phyloP scores from a whole-genome alignment of 2,888 invertebrate genomes.

The Heliconius ismenius region DNA sequence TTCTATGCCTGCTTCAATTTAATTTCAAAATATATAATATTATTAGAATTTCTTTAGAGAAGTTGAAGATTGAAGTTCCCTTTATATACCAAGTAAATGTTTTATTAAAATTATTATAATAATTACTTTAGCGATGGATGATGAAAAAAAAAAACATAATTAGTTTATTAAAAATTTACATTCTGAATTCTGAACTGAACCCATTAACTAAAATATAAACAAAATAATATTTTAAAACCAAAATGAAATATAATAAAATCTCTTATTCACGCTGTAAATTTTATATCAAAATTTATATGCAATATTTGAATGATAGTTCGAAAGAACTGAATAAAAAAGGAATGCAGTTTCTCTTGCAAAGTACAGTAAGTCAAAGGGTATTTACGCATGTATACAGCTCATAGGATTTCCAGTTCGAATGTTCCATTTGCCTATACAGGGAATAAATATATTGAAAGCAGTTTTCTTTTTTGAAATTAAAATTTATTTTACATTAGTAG shows the following conservation, averaged over 20 bases:
- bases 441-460: conserved; percentile 27
- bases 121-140: no score
- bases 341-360: conserved; percentile 26
- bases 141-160: no score
- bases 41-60: no score
- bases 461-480: conserved; percentile 20
- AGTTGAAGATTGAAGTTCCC: accelerated
- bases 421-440: conserved; percentile 33
- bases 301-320: background rate
- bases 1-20: no score
- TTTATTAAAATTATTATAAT: no score
- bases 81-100: no score
- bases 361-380: conserved; percentile 44
- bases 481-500: conserved; percentile 3
- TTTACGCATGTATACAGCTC: conserved; percentile 42
- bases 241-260: background rate
- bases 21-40: no score
- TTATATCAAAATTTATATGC: background rate
- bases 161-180: no score
- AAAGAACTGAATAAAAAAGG: conserved; percentile 31
- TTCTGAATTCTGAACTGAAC: no score
- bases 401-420: conserved; percentile 44
- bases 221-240: no score
- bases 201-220: no score
- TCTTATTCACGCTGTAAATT: background rate